These are phyloP conservation scores for Psittacara wagleri DNA, from an alignment of 2,113 vertebrate species.

Conservation along the genomic window DNA sequence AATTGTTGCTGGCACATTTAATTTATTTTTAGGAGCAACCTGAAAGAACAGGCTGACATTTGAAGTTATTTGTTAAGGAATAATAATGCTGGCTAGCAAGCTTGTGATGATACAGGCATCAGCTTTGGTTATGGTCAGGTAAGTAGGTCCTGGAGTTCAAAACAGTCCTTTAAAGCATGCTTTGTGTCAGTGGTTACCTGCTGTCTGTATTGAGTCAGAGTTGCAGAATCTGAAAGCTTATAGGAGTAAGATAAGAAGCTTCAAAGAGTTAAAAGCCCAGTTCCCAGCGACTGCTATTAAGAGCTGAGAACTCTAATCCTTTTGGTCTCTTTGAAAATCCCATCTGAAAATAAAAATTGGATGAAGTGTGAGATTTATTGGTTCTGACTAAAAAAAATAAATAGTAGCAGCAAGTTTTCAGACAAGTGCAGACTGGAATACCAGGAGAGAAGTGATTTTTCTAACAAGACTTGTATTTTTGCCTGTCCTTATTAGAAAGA, in stretches of 20 bases:
- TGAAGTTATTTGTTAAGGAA: neutral
- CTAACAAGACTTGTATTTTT: neutral
- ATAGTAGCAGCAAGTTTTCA: neutral
- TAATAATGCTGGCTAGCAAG: neutral
- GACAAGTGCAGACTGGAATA: slow-evolving; percentile 24
- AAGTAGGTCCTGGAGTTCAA: neutral
- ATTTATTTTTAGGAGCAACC: slow-evolving; percentile 24
- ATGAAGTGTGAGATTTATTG: slow-evolving; percentile 32
- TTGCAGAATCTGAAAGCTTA: neutral
- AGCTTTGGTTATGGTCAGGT: neutral
- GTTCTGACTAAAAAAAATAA: neutral
- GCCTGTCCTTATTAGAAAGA: slow-evolving; percentile 11
- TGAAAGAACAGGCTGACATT: neutral
- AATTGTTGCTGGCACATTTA: neutral
- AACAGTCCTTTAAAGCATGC: neutral
- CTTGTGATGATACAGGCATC: neutral
- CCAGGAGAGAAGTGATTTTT: slow-evolving; percentile 11
- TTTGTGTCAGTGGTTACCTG: neutral
- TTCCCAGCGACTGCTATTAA: neutral
- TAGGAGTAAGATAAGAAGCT: neutral
- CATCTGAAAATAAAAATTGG: slow-evolving; percentile 42
- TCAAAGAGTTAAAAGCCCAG: slow-evolving; percentile 8
- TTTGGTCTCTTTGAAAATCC: slow-evolving; percentile 17
- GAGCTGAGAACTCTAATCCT: slow-evolving; percentile 27
- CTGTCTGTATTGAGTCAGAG: neutral